phyloP scores from a whole-genome alignment of 2,888 invertebrate genomes.

The Caenorhabditis japonica region DNA sequence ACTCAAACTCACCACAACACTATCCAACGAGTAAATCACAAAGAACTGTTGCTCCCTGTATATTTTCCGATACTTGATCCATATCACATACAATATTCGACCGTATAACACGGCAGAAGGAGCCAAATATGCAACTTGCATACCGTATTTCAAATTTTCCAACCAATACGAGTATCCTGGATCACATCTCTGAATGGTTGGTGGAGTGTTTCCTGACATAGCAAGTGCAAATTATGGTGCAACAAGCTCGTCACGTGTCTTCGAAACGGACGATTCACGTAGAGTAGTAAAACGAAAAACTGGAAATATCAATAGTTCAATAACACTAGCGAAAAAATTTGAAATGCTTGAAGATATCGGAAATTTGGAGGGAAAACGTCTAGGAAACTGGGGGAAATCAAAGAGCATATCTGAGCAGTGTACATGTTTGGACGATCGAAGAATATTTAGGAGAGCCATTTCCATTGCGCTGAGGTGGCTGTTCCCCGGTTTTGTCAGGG shows the following conservation, averaged over 20 bases:
- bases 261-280: not conserved
- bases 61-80: not conserved
- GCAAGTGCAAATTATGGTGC: too few relatives aligned
- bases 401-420: slow-evolving; percentile 12
- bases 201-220: too few relatives aligned
- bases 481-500: not conserved
- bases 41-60: not conserved
- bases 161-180: not conserved
- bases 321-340: slow-evolving; percentile 33
- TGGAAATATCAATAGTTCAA: not conserved
- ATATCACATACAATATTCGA: not conserved
- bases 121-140: not conserved
- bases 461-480: too few relatives aligned
- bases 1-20: too few relatives aligned
- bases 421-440: slow-evolving; percentile 30
- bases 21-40: too few relatives aligned
- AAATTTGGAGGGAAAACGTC: slow-evolving; percentile 20
- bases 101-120: not conserved
- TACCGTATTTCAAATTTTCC: not conserved
- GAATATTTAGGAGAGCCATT: slow-evolving; percentile 7
- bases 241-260: not conserved
- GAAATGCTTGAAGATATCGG: slow-evolving; percentile 23
- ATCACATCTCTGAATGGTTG: not conserved
- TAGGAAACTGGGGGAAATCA: not conserved
- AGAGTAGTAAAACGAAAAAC: not conserved